phyloP scores from a whole-genome alignment of 2,113 vertebrate species.

The Ceyx margarethae region DNA sequence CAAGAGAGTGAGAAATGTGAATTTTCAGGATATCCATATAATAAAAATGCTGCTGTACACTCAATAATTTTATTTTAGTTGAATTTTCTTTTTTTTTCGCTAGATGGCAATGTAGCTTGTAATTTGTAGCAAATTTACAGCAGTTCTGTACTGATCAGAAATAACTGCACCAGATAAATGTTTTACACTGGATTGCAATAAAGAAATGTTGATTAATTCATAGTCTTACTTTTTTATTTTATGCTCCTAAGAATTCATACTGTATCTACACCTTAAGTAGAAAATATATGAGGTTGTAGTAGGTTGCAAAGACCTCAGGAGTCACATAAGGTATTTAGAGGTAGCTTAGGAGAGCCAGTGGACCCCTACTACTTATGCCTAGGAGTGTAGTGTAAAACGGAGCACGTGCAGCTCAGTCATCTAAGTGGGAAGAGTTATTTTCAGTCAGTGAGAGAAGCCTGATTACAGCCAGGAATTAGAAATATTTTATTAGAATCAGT shows the following conservation, averaged over 20 bases:
- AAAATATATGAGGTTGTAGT: background rate
- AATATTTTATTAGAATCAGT: background rate
- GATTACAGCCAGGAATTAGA: background rate
- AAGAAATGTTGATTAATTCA: background rate
- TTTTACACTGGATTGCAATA: background rate
- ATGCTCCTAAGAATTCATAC: background rate
- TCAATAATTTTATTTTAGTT: background rate
- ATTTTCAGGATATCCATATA: background rate
- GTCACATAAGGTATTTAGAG: background rate
- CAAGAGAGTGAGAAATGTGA: background rate
- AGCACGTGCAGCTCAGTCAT: background rate
- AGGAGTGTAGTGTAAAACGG: background rate
- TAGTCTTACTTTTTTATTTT: background rate
- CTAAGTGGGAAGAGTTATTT: background rate
- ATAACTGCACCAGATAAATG: background rate
- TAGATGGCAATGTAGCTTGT: constrained; percentile 38
- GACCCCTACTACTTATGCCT: background rate
- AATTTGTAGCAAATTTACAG: background rate
- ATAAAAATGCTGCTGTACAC: background rate
- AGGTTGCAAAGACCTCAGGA: background rate
- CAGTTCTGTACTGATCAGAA: background rate
- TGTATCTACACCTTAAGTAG: background rate
- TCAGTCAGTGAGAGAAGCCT: background rate
- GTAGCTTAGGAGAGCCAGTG: background rate
- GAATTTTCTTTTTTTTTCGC: constrained; percentile 24